Base-by-base conservation (phyloP, 2,888 invertebrate genomes). In the Tiliacea aurago region DNA sequence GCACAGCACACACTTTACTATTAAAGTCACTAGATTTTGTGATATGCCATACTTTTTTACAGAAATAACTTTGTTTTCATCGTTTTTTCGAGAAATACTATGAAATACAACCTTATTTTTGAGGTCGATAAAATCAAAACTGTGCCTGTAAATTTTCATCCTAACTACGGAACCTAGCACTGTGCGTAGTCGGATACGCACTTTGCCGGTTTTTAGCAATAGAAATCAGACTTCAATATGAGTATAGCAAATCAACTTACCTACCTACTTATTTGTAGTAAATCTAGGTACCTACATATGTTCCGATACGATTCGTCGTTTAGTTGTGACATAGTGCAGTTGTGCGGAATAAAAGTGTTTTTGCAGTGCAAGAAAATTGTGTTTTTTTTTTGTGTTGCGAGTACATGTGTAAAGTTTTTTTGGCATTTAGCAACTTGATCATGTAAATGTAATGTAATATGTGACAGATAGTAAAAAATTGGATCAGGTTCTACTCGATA, bases 391-490 rank as follows among this genome's bases (percentile, higher is more conserved):
- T n/a, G n/a, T n/a, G n/a, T n/a, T n/a, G n/a, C n/a, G n/a, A n/a
- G n/a, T n/a, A n/a, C n/a, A n/a, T n/a, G n/a, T n/a, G n/a, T n/a
- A n/a, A n/a, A n/a, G n/a, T n/a, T n/a, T 28, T 45, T 72, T 43
- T 23, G 18, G 0, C 28, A 28, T 15, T 20, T 37, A 15, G 55
- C 20, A 51, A 51, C 33, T 20, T 59, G 33, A 15, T 51, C 2
- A 28, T n/a, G 13, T 15, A 5, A 45, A 37, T 23, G 7, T 45
- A 72, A 72, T 20, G 15, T 23, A 23, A 45, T 15, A 20, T 37
- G 15, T 33, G 62, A 53, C 9, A 51, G 49, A 23, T n/a, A 15
- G 23, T 4, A 65, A 76, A 76, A 76, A 55, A 56, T 18, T 20
- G 1, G 11, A 47, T 55, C 28, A 28, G n/a, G 23, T 64, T 76